Percentiles rank a stretch among this genome's conserved stretches.
These are phyloP conservation scores for Lipotes vexillifer DNA, from an alignment of 2,113 vertebrate genomes.

Conservation along the genomic window DNA sequence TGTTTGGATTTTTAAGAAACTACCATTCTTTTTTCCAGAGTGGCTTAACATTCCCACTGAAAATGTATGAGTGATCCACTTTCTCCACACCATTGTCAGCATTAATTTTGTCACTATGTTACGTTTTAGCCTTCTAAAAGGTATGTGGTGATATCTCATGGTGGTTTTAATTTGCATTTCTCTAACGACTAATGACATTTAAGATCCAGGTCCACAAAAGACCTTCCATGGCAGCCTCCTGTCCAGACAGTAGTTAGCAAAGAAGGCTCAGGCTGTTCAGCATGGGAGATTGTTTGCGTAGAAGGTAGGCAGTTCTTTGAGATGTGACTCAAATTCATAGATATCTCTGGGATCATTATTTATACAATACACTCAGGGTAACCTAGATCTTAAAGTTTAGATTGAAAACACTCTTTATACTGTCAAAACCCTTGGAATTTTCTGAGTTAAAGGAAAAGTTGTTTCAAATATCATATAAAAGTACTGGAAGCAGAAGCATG, in stretches of 20 bases:
- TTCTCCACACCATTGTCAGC: background rate
- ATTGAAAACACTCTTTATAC: background rate
- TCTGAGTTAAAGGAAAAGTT: background rate
- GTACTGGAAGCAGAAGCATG: background rate
- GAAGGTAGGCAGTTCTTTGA: background rate
- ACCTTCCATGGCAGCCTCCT: background rate
- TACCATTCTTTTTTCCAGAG: background rate
- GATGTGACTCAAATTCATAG: background rate
- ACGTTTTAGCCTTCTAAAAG: background rate
- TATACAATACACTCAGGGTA: background rate
- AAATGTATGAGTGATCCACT: background rate
- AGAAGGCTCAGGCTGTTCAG: background rate
- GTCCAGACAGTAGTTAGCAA: background rate
- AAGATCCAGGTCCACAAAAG: background rate
- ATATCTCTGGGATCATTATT: background rate
- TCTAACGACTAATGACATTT: background rate
- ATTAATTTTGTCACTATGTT: background rate
- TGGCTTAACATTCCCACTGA: background rate
- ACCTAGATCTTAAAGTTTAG: background rate
- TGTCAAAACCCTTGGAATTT: background rate
- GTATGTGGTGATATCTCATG: background rate
- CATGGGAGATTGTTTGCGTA: background rate
- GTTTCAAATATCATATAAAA: background rate
- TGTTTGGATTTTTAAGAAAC: background rate
- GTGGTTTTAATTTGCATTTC: background rate